Evolutionary conservation across 2,888 invertebrate species (phyloP), one percentile per base, ranked within the genome.

Genomic region (Rhamnusium bicolor): DNA sequence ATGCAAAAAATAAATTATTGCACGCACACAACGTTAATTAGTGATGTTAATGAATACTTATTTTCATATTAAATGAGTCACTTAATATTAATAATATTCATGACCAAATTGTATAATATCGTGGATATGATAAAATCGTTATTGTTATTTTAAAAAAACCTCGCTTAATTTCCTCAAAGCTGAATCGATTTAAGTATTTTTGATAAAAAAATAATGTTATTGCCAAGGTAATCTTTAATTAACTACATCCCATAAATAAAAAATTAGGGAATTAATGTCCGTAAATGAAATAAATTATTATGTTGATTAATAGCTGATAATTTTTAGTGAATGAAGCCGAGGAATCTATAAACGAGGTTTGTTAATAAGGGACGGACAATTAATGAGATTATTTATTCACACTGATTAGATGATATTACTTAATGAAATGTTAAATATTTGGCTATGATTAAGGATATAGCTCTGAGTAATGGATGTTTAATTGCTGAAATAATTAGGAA

Each of bases 181-280:
- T 40, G n/a, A 40, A 3, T 56, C 14, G 24, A 27, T 56, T 56
- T 27, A n/a, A 5, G 1, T n/a, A 14, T 56, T 56, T 62, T 40
- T 46, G 21, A 47, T 40, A 46, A 46, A 62, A 63, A 40, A 62
- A 10, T 63, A 27, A 16, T 19, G 29, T 51, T 63, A 63, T 29
- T 63, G 49, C 18, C 63, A 63, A 63, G 63, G 63, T 51, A 63
- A 63, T 14, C 14, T 12, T 18, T 62, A 62, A 62, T 47, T 62
- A 62, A 12, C 14, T 24, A 58, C 32, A 58, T 58, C 58, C 32
- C 32, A 56, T 16, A 27, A 7, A 14, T 12, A 40, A 5, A 40
- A n/a, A n/a, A 27, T 54, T 56, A 6, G n/a, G 6, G 24, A 56
- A 27, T 56, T 56, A 58, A 58, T 58, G 18, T 29, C 14, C 32